Conservation (phyloP, 2,888 invertebrate genomes). For the Lissocephala sabroskyi region DNA sequence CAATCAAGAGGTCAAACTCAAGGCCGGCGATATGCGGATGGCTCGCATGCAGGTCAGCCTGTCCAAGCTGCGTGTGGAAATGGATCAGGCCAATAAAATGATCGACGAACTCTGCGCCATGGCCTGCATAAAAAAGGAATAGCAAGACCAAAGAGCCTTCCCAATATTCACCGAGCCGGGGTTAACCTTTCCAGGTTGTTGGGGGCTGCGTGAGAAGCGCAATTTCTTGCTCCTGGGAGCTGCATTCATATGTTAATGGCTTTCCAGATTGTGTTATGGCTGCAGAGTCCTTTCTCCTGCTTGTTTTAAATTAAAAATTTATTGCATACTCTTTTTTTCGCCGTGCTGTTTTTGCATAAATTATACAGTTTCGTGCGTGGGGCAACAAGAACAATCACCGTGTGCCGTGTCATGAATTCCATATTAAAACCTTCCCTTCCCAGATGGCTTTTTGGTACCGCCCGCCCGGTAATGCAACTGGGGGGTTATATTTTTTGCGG, state of each 20-base stretch:
- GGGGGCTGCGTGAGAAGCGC: slow-evolving; percentile 28
- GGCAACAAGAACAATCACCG: slow-evolving; percentile 22
- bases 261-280: slow-evolving; percentile 9
- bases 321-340: slow-evolving; percentile 64
- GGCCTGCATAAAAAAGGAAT: slow-evolving; percentile 2
- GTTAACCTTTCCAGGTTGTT: no score
- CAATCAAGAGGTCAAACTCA: slow-evolving; percentile 31
- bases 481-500: background rate
- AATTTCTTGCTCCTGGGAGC: slow-evolving; percentile 13
- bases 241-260: slow-evolving; percentile 45
- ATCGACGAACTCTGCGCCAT: slow-evolving; percentile 22
- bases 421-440: slow-evolving; percentile 48
- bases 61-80: slow-evolving; percentile 29
- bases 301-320: slow-evolving; percentile 63
- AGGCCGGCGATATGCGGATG: slow-evolving; percentile 37
- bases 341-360: slow-evolving; percentile 43
- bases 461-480: background rate
- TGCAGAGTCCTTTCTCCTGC: slow-evolving; percentile 10
- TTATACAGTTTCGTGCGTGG: slow-evolving; percentile 41
- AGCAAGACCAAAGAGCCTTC: no score
- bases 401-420: slow-evolving; percentile 49
- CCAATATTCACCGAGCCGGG: no score
- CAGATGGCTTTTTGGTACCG: background rate
- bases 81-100: slow-evolving; percentile 28
- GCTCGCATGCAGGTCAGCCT: slow-evolving; percentile 33